A percentile compares a stretch with the other conserved stretches of the same genome.
These are phyloP conservation scores for Diogma glabrata DNA, from an alignment of 2,888 invertebrate species.

Conservation along the genomic window DNA sequence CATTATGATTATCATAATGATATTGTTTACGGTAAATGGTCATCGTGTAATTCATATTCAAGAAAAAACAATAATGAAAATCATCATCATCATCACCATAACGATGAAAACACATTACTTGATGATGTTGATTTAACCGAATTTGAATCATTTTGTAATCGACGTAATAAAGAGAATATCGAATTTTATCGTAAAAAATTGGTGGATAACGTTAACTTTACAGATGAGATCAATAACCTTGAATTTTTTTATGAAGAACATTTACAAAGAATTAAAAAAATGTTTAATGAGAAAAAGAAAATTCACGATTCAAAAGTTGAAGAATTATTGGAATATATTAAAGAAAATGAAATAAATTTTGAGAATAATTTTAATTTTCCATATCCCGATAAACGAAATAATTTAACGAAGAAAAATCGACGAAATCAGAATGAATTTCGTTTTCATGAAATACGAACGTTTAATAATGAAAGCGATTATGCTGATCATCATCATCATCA, in stretches of 20 bases:
- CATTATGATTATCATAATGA: background rate
- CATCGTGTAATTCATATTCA: background rate
- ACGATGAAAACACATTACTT: background rate
- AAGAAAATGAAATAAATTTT: background rate
- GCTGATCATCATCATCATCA: background rate
- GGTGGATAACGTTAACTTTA: constrained; percentile 19
- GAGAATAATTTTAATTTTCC: constrained; percentile 20
- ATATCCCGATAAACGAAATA: constrained; percentile 22
- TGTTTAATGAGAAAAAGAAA: constrained; percentile 23
- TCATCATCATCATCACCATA: background rate
- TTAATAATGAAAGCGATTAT: constrained; percentile 16
- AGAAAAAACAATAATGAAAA: constrained; percentile 1
- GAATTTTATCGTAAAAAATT: constrained; percentile 15
- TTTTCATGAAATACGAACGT: constrained; percentile 23
- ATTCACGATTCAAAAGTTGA: constrained; percentile 21
- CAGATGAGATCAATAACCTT: constrained; percentile 23
- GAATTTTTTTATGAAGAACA: constrained; percentile 25
- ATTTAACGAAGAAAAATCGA: background rate
- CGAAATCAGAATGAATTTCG: constrained; percentile 14
- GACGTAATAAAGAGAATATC: constrained; percentile 19
- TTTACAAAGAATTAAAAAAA: constrained; percentile 22
- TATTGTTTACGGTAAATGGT: background rate
- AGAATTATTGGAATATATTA: constrained; percentile 20
- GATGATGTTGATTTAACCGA: constrained; percentile 21
- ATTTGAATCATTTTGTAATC: constrained; percentile 22